Base-by-base conservation (phyloP, 2,888 invertebrate species). In the Xanthorhoe designata region DNA sequence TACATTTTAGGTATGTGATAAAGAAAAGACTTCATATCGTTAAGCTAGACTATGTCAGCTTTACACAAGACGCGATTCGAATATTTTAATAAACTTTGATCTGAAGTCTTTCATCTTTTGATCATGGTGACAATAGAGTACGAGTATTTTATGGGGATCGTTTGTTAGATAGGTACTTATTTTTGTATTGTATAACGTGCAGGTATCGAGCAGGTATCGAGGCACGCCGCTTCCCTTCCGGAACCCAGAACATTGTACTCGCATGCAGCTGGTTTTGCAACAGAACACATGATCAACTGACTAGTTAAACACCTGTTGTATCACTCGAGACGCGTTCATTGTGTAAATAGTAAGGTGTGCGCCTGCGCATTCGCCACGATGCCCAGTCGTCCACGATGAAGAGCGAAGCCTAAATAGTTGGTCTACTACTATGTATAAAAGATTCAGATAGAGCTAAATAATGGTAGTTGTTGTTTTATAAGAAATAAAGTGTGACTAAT, bases 391-490 rank as follows among this genome's bases (percentile, higher is more conserved):
- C 72, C 51, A 35, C 76, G 74, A 47, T 47, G 15, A 76, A 76
- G 79, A 83, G 79, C 78, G 76, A 82, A 76, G 91, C 90, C 91
- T 91, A 85, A 85, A 73, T 84, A 83, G 84, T 83, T 83, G 87
- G 84, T 89, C 86, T 89, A 88, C 84, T 83, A 78, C 75, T 80
- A 79, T 77, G 77, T 87, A 82, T 83, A 83, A 86, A 64, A 65
- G 81, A 82, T 85, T 84, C 81, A 80, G 74, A 87, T 83, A 81
- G 91, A 72, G 83, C 78, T 84, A 88, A 89, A 89, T 88, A 86
- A 88, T 81, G 79, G 92, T 92, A 93, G 92, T 89, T 88, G 92
- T 91, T 91, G 92, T 92, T 92, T 92, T 92, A 84, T 93, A 92
- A 91, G 91, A 87, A 88, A 84, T 88, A 87, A 90, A 85, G 84